Evolutionary conservation across 2,888 invertebrate species (phyloP), one percentile per base, ranked within the genome.

Genomic region (Resseliella maxima): DNA sequence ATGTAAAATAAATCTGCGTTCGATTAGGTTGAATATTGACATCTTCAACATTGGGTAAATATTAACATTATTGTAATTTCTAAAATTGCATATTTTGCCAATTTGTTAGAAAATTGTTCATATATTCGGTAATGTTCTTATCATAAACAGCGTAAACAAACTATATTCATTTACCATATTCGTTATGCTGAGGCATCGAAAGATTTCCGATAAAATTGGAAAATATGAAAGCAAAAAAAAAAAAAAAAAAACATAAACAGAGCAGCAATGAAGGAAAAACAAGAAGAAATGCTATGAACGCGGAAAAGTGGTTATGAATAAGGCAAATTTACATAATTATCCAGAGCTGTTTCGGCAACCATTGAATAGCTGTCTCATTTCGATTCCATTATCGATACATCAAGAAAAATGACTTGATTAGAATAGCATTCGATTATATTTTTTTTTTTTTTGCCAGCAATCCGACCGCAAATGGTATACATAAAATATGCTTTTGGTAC

Each of bases 381-480:
- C 83, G 83, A 83, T 83, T 38, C n/a, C 41, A 83, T 83, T 83
- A 83, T 83, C 83, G 38, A 83, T 83, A 83, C 41, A 83, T 83
- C 83, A 83, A 38, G 83, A 83, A 38, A 36, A 83, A 38, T 83
- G 38, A 83, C 83, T 83, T 83, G 83, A 83, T 38, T 83, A 36
- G 83, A 36, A 83, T 38, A 83, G 38, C n/a, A 72, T 72, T 31
- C 72, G 72, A 83, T 38, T 15, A 38, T 15, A 38, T 83, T 38
- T 83, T 12, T 35, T 36, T 35, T 15, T 6, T 36, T 5, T 81
- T 3, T 24, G 83, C 6, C 3, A 12, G 2, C 24, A 10, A 38
- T 24, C 41, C 83, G 38, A 38, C 24, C 38, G 1, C 83, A 38
- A 83, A 83, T 38, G 21, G 38, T n/a, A 83, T 72, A 15, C 72